Conservation (phyloP, 2,888 invertebrate species). For the Tipula unca region DNA sequence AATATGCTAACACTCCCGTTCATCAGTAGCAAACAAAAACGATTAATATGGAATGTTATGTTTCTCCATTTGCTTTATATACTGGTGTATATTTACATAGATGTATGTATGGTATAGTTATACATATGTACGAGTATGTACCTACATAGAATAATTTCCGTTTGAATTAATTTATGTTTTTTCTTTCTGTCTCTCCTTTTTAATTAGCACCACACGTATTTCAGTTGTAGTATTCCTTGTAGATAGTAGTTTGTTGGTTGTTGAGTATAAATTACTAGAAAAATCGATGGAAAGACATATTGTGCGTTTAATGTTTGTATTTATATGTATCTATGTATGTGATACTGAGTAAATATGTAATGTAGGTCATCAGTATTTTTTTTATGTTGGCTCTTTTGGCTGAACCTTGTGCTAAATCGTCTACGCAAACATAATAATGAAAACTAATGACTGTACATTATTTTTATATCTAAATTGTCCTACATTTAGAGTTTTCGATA, state of each 20-base stretch:
- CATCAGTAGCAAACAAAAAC: neutral
- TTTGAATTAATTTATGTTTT: neutral
- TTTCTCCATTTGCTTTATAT: neutral
- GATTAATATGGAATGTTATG: neutral
- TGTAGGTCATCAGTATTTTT: neutral
- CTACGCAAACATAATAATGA: neutral
- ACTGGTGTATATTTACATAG: neutral
- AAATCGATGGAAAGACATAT: neutral
- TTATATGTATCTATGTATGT: neutral
- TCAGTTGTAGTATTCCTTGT: neutral
- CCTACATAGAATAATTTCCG: neutral
- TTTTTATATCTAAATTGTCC: too few species aligned
- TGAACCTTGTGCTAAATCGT: neutral
- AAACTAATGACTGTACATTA: neutral
- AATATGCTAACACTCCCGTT: neutral
- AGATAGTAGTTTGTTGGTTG: neutral
- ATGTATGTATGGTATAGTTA: too few species aligned
- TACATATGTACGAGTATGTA: too few species aligned
- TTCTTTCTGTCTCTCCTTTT: neutral
- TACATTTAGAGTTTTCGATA: too few species aligned
- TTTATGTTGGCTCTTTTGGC: neutral
- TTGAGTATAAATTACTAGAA: neutral
- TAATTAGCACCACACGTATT: neutral
- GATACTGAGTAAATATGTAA: neutral
- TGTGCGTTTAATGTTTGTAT: neutral